These are phyloP conservation scores for Drosophila simulans DNA, from an alignment of 1,140 invertebrate genomes.

Conservation along the genomic window DNA sequence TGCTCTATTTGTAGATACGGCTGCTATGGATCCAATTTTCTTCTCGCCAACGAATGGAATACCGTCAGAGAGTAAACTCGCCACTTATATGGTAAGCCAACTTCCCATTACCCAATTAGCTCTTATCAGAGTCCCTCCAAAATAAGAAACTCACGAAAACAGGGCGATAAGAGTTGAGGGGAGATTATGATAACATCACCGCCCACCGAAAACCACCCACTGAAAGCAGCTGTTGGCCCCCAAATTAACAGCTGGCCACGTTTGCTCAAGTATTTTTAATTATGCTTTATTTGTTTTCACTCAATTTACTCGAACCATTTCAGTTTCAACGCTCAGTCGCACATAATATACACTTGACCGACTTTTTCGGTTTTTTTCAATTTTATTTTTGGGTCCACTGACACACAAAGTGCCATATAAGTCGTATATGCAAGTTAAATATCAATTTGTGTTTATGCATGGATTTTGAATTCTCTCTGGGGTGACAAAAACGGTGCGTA, in stretches of 20 bases:
- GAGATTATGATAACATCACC: not conserved
- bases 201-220: not conserved
- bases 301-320: conserved; percentile 72
- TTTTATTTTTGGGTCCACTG: conserved; percentile 43
- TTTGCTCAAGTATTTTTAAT: conserved; percentile 53
- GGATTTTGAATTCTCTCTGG: conserved; percentile 41
- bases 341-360: conserved; percentile 65
- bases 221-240: conserved; percentile 30
- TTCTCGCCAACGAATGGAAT: conserved; percentile 89
- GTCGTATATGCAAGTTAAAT: conserved; percentile 36
- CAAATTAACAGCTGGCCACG: conserved; percentile 53
- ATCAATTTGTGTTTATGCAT: conserved; percentile 61
- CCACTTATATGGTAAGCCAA: conserved; percentile 91
- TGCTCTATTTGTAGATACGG: conserved; percentile 75
- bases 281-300: conserved; percentile 76
- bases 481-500: conserved; percentile 2
- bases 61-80: conserved; percentile 93
- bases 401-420: conserved; percentile 51
- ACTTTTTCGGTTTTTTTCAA: conserved; percentile 42
- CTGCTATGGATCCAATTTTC: conserved; percentile 86
- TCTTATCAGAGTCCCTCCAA: conserved; percentile 3
- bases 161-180: conserved; percentile 10
- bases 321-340: conserved; percentile 57
- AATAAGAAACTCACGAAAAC: not conserved
- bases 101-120: not conserved